Base-by-base conservation (phyloP, 1,140 invertebrate genomes). In the Trichomalopsis sarcophagae region DNA sequence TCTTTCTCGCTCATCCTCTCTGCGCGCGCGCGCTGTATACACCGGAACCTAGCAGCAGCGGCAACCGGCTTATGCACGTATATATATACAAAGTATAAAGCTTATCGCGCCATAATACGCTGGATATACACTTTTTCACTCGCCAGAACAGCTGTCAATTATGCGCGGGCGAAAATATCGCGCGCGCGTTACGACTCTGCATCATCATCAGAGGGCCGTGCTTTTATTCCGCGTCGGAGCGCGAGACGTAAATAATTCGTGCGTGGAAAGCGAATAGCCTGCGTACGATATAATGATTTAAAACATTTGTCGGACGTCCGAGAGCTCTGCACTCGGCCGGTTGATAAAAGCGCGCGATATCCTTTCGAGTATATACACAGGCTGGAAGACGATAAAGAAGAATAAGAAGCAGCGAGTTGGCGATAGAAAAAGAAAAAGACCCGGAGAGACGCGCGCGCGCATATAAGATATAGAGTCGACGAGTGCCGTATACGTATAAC, bases 61-160 rank as follows among this genome's bases (percentile, higher is more conserved):
- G 55, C 55, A 62, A 17, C 44, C 62, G 36, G 77, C 82, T 84
- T 84, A 78, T 21, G 11, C 9, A 44, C 40, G 40, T 44, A 44
- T 44, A 44, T 40, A 40, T 44, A 71, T 44, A 68, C 68, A 30
- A 33, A 79, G 10, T 62, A 62, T 62, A 47, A 75, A 66, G 68
- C 76, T 84, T 84, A 84, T 84, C 83, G 62, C 66, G 40, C 62
- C 27, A 55, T 84, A 79, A 84, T 84, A 62, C 17, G 75, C 36
- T 40, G n/a, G 5, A 71, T 71, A 33, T 30, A 2, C 21, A 33
- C 7, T 84, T 69, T 36, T 69, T 73, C 47, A 23, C 21, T 17
- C 44, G 62, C 7, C 7, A 13, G 44, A 80, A 74, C 76, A 80
- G 47, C 83, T 80, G 83, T 80, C 83, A 80, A 79, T 79, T 77